These are phyloP conservation scores for Ellobium chinense DNA, from an alignment of 2,888 invertebrate species.

Conservation along the genomic window DNA sequence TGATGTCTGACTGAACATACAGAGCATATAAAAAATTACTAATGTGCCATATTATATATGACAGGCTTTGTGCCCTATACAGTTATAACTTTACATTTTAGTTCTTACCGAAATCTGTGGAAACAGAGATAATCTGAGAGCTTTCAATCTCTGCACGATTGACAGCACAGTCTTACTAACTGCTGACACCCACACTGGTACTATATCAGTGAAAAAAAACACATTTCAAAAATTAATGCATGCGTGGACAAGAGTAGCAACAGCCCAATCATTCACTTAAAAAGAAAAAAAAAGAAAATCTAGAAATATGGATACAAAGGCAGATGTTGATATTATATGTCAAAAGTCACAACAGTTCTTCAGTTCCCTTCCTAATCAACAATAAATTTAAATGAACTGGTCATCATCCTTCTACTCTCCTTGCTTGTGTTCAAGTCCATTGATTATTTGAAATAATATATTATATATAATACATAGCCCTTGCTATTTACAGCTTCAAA, in stretches of 20 bases:
- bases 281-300: neutral
- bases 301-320: neutral
- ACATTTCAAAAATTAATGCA: neutral
- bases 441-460: no score
- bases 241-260: neutral
- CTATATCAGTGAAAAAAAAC: neutral
- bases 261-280: no score
- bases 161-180: neutral
- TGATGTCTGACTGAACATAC: no score
- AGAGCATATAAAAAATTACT: no score
- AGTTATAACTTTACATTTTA: no score
- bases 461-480: no score
- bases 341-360: neutral
- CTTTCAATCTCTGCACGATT: constrained; percentile 10
- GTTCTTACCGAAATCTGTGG: constrained; percentile 28
- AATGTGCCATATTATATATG: no score
- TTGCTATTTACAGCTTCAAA: no score
- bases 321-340: neutral
- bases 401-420: no score
- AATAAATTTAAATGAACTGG: no score
- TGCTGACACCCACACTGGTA: constrained; percentile 4
- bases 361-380: neutral
- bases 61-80: no score
- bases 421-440: no score
- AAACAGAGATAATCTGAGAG: constrained; percentile 16